Conservation (phyloP, 2,797 vertebrate genomes). For the Spinus pinus region DNA sequence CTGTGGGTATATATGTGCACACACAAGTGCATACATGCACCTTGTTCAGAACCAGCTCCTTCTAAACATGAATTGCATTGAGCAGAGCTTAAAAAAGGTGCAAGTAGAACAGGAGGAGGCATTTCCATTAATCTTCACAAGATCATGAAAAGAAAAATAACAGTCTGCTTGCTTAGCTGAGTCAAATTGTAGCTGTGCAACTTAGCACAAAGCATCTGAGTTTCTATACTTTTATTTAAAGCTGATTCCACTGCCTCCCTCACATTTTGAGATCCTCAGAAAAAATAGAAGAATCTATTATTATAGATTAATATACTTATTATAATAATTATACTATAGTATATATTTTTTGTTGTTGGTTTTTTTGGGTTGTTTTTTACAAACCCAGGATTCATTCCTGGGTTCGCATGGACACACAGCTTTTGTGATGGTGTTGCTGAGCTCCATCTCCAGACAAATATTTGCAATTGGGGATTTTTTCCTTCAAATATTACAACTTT, state of each 20-base stretch:
- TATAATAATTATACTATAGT: too few relatives aligned
- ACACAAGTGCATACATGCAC: background rate
- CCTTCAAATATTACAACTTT: background rate
- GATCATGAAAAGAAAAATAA: background rate
- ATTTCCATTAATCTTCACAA: background rate
- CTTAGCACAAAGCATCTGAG: background rate
- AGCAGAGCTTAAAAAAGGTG: background rate
- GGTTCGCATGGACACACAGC: background rate
- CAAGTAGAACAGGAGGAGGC: background rate
- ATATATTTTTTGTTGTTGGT: too few relatives aligned
- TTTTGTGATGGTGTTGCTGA: background rate
- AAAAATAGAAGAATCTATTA: background rate
- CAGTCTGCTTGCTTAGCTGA: background rate
- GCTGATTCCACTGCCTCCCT: background rate
- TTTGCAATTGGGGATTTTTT: accelerated
- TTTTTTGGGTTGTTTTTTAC: background rate
- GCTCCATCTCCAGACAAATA: background rate
- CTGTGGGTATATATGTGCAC: background rate
- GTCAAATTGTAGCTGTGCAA: background rate
- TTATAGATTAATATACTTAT: background rate
- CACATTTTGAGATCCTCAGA: background rate
- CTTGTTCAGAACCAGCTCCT: background rate
- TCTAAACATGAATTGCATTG: background rate
- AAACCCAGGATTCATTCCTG: background rate
- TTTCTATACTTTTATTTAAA: background rate